Conservation (phyloP, 2,888 invertebrate species). For the Anoplius nigerrimus region DNA sequence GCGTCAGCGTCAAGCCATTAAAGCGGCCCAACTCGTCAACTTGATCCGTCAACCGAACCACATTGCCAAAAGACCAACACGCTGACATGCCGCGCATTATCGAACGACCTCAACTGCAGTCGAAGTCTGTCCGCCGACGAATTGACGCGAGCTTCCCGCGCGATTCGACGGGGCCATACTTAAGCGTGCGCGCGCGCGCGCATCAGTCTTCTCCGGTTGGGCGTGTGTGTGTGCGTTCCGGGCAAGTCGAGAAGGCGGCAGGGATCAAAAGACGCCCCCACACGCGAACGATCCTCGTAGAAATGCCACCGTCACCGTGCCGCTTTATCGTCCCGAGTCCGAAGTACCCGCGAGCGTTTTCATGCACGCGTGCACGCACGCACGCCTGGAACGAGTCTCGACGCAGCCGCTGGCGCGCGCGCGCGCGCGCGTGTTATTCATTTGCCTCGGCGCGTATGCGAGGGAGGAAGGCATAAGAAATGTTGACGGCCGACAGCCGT, state of each 20-base stretch:
- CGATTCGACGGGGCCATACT: slow-evolving; percentile 8
- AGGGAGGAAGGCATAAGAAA: slow-evolving; percentile 17
- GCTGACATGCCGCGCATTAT: too few relatives aligned
- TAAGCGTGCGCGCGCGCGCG: slow-evolving; percentile 20
- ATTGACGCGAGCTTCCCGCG: background rate
- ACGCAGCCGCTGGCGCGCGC: slow-evolving; percentile 23
- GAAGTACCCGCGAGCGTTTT: slow-evolving; percentile 25
- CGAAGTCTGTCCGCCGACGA: too few relatives aligned
- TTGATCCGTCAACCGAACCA: too few relatives aligned
- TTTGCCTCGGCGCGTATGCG: slow-evolving; percentile 26
- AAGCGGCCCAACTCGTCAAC: too few relatives aligned
- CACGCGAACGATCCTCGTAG: slow-evolving; percentile 40
- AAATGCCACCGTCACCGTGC: slow-evolving; percentile 54
- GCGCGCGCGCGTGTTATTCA: slow-evolving; percentile 29
- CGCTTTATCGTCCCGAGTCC: slow-evolving; percentile 42
- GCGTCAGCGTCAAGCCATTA: too few relatives aligned
- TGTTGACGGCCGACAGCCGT: too few relatives aligned
- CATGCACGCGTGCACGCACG: slow-evolving; percentile 10
- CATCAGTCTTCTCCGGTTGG: too few relatives aligned
- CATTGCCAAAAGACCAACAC: too few relatives aligned
- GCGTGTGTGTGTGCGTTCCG: background rate
- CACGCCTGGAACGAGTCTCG: slow-evolving; percentile 16
- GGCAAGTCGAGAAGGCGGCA: slow-evolving; percentile 41
- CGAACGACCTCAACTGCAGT: too few relatives aligned
- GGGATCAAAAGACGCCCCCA: slow-evolving; percentile 57